These are phyloP conservation scores for Chloromyia formosa DNA, from an alignment of 2,888 invertebrate genomes.

Conservation along the genomic window DNA sequence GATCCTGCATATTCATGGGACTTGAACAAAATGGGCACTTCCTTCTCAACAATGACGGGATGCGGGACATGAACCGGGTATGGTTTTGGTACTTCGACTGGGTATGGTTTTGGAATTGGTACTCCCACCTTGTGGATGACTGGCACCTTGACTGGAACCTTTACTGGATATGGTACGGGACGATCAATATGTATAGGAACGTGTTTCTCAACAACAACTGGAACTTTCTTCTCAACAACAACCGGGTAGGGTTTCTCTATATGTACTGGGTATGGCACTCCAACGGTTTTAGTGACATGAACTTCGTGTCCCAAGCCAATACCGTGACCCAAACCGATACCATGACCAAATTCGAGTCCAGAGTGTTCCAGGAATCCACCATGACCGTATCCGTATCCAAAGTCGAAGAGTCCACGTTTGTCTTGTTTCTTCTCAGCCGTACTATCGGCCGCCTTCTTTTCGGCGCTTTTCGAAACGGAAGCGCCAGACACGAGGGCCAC, in stretches of 20 bases:
- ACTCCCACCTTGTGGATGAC: conserved; percentile 37
- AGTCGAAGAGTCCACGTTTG: conserved; percentile 46
- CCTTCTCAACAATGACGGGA: conserved; percentile 39
- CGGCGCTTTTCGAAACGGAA: conserved; percentile 41
- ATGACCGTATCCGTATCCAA: conserved; percentile 43
- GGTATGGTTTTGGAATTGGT: conserved; percentile 42
- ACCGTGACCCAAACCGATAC: conserved; percentile 19
- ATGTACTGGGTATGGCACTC: conserved; percentile 43
- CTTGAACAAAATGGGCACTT: conserved; percentile 24
- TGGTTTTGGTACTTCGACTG: conserved; percentile 39
- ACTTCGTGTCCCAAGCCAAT: conserved; percentile 41
- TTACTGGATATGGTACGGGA: conserved; percentile 43
- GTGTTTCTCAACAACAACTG: conserved; percentile 46
- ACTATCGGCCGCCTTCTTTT: conserved; percentile 41
- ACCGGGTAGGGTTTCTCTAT: conserved; percentile 46
- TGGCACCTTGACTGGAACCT: conserved; percentile 39
- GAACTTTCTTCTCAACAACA: conserved; percentile 45
- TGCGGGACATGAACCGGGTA: conserved; percentile 39
- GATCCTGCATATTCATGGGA: conserved; percentile 18
- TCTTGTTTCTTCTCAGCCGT: conserved; percentile 46
- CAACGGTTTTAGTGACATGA: conserved; percentile 45
- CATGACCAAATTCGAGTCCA: conserved; percentile 14
- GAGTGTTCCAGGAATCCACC: conserved; percentile 10
- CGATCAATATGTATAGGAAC: conserved; percentile 46
- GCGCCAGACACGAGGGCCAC: conserved; percentile 44